phyloP scores from a whole-genome alignment of 1,140 invertebrate species.

The Zaprionus africanus region DNA sequence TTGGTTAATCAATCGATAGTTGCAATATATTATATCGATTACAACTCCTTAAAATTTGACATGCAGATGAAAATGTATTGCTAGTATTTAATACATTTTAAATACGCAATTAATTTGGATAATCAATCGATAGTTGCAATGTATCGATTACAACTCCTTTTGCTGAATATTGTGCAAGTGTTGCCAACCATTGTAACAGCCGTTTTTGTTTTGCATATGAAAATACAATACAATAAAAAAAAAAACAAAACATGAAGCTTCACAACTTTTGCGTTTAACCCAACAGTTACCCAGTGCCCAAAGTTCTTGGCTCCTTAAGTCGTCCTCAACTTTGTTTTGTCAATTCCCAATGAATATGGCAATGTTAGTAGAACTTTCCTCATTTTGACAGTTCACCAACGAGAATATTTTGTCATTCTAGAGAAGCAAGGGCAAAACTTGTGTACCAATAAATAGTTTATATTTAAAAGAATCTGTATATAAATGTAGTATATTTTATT shows the following conservation, averaged over 20 bases:
- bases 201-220: too few relatives aligned
- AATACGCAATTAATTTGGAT: not conserved
- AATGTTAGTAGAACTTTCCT: not conserved
- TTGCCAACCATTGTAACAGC: not conserved
- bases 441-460: not conserved
- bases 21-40: not conserved
- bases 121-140: not conserved
- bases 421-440: not conserved
- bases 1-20: not conserved
- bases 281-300: not conserved
- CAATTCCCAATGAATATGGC: not conserved
- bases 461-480: not conserved
- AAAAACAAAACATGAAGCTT: not conserved
- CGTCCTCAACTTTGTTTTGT: not conserved
- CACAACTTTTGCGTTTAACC: not conserved
- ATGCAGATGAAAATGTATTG: too few relatives aligned
- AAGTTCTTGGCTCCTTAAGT: not conserved
- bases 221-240: too few relatives aligned
- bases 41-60: not conserved
- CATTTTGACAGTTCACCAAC: not conserved
- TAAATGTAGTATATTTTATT: too few relatives aligned
- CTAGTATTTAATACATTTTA: not conserved
- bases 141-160: conserved; percentile 2
- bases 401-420: not conserved
- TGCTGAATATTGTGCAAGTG: not conserved